phyloP scores from a whole-genome alignment of 53 echinoderm and acorn worm genomes.

The Temnopleurus reevesii region DNA sequence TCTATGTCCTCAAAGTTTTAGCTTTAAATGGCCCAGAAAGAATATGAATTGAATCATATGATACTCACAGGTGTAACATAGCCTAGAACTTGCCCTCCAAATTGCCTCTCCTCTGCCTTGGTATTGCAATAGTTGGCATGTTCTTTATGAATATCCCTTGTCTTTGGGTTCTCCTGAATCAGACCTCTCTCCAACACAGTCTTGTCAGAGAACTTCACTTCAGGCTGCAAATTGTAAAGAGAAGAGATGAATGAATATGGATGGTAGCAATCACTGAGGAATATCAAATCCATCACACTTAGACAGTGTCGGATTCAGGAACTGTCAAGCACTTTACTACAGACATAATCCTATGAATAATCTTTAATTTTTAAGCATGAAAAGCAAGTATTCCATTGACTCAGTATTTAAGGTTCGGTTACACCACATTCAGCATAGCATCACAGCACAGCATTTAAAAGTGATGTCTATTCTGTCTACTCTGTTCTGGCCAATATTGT shows the following conservation, averaged over 20 bases:
- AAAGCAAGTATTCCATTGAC: too few relatives aligned
- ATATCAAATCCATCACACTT: neutral
- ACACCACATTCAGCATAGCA: too few relatives aligned
- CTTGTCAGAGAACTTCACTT: conserved; percentile 84
- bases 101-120: conserved; percentile 70
- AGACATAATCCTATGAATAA: too few relatives aligned
- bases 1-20: too few relatives aligned
- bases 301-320: neutral
- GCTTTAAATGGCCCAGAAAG: too few relatives aligned
- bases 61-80: conserved; percentile 95
- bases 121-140: conserved; percentile 78
- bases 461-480: too few relatives aligned
- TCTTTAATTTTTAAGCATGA: too few relatives aligned
- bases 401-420: too few relatives aligned
- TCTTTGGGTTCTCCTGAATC: conserved; percentile 76
- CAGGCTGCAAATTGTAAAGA: conserved; percentile 48
- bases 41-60: too few relatives aligned
- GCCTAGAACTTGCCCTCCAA: conserved; percentile 76
- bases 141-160: conserved; percentile 79
- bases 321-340: too few relatives aligned
- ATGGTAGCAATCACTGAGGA: neutral
- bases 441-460: too few relatives aligned
- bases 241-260: neutral
- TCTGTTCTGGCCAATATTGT: too few relatives aligned
- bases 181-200: conserved; percentile 88